Base-by-base conservation (phyloP, 2,113 vertebrate species). In the Mugil cephalus region DNA sequence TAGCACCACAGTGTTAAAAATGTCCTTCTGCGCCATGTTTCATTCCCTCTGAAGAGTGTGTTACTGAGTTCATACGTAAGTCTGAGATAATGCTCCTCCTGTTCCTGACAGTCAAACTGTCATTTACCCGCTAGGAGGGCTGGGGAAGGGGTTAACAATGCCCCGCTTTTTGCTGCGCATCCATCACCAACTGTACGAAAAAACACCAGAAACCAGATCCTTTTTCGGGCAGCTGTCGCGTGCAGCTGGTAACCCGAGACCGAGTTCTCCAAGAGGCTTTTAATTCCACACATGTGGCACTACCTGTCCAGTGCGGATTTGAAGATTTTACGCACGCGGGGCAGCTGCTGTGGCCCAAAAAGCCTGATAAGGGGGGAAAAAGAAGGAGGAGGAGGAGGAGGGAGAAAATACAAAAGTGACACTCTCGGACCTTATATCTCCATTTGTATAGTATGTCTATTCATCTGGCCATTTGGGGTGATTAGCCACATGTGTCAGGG, bases 301-400 rank as follows among this genome's bases (percentile, higher is more conserved):
- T 94, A 94, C 93, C 93, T 94, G 93, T 93, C 92, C 89, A 79
- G 66, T 66, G 85, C 85, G 88, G 88, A 91, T 88, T 86, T 85
- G 74, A 84, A 76, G 84, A 92, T 89, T 92, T 93, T 91, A 93
- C 88, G 86, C 87, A 48, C 43, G 58, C 70, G 69, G 74, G 85
- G 85, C 93, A 94, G 92, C 93, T 94, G 93, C 86, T 75, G 51
- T 35, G 54, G 65, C 69, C 85, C 47, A 56, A 87, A 84, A 64
- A 83, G 53, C 68, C 38, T 1, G 74, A 69, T 83, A 78, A 86
- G 56, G 61, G 69, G 24, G 13, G 5, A 30, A 30, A 30, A 30
- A 30, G n/a, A 10, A 18, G 8, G 13, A 17, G 17, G 3, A 34
- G 15, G 45, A 63, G 58, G 45, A 43, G 48, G 58, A 9, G 14